Evolutionary conservation across 2,113 vertebrate genomes (phyloP).

Genomic region (Gymnobelideus leadbeateri): DNA sequence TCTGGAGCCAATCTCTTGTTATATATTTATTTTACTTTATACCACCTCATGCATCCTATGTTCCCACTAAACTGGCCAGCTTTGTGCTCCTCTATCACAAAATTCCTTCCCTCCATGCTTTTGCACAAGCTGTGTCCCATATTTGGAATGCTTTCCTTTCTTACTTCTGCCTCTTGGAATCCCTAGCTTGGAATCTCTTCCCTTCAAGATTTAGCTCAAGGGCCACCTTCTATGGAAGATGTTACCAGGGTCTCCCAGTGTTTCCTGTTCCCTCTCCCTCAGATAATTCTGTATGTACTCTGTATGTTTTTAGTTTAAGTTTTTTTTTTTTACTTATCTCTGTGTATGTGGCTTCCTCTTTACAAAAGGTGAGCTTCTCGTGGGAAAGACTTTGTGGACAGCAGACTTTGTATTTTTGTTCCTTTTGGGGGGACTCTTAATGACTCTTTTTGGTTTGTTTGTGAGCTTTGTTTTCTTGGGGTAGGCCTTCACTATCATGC

Average conservation of each 20-base stretch:
- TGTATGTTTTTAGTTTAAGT: neutral
- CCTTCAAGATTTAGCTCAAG: neutral
- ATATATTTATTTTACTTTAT: neutral
- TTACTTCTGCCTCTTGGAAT: neutral
- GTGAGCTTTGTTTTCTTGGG: too few species aligned
- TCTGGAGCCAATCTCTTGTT: neutral
- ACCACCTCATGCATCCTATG: neutral
- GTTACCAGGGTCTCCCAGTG: neutral
- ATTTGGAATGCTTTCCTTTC: neutral
- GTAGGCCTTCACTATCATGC: too few species aligned
- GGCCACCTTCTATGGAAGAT: neutral
- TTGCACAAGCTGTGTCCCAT: neutral
- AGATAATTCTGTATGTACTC: neutral
- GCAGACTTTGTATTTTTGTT: too few species aligned
- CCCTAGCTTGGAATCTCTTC: neutral
- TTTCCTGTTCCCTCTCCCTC: neutral
- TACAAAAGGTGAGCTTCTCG: neutral
- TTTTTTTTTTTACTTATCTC: neutral
- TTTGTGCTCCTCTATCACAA: neutral
- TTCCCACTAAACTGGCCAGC: neutral
- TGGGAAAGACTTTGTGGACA: neutral
- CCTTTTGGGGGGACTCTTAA: too few species aligned
- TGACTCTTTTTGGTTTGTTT: too few species aligned
- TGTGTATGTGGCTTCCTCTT: neutral
- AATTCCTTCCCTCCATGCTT: neutral